phyloP scores from a whole-genome alignment of 2,888 invertebrate genomes.

The Macropis europaea region DNA sequence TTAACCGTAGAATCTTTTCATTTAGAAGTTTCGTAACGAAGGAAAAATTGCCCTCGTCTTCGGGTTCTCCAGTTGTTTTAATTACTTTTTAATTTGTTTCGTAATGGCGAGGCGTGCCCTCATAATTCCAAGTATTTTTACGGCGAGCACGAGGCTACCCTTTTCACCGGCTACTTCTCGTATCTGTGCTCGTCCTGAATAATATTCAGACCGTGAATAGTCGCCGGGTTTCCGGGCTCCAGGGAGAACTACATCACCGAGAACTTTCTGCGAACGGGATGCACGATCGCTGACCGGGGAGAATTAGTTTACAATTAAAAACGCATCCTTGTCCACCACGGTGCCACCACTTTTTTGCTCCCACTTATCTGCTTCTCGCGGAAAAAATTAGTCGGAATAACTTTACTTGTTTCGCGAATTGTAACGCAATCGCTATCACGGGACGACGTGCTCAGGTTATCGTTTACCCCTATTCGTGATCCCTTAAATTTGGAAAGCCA shows the following conservation, averaged over 20 bases:
- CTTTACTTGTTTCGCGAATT: slow-evolving; percentile 6
- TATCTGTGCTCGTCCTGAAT: slow-evolving; percentile 54
- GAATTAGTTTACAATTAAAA: slow-evolving; percentile 74
- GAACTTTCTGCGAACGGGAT: slow-evolving; percentile 65
- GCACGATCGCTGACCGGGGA: slow-evolving; percentile 56
- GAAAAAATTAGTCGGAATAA: slow-evolving; percentile 12
- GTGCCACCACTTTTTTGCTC: slow-evolving; percentile 23
- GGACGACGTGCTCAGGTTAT: slow-evolving; percentile 20
- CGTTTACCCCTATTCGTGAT: slow-evolving; percentile 11
- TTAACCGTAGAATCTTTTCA: no score
- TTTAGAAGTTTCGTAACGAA: slow-evolving; percentile 10
- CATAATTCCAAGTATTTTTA: slow-evolving; percentile 72
- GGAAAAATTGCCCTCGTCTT: slow-evolving; percentile 37
- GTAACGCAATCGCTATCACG: not conserved
- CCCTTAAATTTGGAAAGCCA: slow-evolving; percentile 1
- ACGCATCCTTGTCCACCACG: slow-evolving; percentile 50
- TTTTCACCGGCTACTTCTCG: slow-evolving; percentile 42
- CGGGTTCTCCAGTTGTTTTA: slow-evolving; percentile 68
- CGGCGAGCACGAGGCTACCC: slow-evolving; percentile 50
- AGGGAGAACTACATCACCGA: slow-evolving; percentile 71
- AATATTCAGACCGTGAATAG: slow-evolving; percentile 59
- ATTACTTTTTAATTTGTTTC: slow-evolving; percentile 77
- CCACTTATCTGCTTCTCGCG: slow-evolving; percentile 28
- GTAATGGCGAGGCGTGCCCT: slow-evolving; percentile 69
- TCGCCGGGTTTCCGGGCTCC: slow-evolving; percentile 59